Evolutionary conservation across 1,140 invertebrate species (phyloP).

Genomic region (Lordiphosa mommai): DNA sequence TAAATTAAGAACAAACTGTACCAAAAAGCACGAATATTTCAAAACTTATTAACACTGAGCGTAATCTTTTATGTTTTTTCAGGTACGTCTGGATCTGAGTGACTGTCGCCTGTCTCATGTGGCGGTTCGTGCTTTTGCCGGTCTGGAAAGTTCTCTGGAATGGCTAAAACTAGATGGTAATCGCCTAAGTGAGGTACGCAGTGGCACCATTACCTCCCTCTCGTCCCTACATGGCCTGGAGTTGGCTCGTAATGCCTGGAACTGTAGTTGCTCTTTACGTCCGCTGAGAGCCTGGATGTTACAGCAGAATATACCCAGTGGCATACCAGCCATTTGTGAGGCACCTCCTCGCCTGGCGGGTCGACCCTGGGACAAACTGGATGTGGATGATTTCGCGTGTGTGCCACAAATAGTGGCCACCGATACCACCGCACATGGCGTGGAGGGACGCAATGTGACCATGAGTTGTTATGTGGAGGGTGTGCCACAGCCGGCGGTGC

Average conservation of each 20-base stretch:
- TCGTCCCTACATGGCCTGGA: constrained; percentile 87
- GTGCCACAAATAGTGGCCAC: constrained; percentile 84
- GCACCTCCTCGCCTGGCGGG: constrained; percentile 83
- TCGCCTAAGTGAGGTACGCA: constrained; percentile 83
- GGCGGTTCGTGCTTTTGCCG: constrained; percentile 86
- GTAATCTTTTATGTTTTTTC: background rate
- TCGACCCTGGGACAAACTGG: constrained; percentile 87
- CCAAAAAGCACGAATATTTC: no score
- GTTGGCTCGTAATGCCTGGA: constrained; percentile 89
- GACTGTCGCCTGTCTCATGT: constrained; percentile 85
- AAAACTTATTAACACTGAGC: no score
- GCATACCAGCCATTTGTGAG: constrained; percentile 85
- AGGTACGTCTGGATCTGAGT: constrained; percentile 85
- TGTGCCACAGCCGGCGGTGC: constrained; percentile 84
- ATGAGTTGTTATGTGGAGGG: constrained; percentile 86
- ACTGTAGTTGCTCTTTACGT: constrained; percentile 88
- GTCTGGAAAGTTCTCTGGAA: constrained; percentile 85
- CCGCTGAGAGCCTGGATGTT: constrained; percentile 89
- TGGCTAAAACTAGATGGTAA: constrained; percentile 89
- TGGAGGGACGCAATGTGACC: constrained; percentile 87
- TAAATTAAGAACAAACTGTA: no score
- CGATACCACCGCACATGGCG: constrained; percentile 81
- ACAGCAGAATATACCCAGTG: constrained; percentile 86
- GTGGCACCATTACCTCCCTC: constrained; percentile 84
- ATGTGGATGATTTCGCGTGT: constrained; percentile 90